Conservation (phyloP, 2,888 invertebrate genomes). For the Conchocele bisecta region DNA sequence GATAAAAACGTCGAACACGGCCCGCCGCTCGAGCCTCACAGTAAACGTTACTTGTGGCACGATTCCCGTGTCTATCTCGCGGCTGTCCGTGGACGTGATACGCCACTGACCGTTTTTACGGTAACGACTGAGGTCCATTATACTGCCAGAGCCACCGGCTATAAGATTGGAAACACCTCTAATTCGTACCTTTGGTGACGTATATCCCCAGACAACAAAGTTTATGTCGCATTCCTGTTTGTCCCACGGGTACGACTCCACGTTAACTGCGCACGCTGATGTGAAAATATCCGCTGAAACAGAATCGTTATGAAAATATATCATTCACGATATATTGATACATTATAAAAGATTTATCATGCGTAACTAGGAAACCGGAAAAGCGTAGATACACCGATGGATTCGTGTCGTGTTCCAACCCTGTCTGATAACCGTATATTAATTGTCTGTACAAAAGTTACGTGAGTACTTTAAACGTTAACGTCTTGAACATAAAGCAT, state of each 20-base stretch:
- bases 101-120: constrained; percentile 13
- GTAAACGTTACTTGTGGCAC: not conserved
- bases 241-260: constrained; percentile 30
- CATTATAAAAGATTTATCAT: too few species aligned
- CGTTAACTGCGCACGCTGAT: too few species aligned
- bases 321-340: too few species aligned
- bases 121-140: not conserved
- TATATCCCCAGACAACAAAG: constrained; percentile 22
- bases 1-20: constrained; percentile 18
- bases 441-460: too few species aligned
- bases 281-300: too few species aligned
- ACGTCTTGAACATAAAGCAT: too few species aligned
- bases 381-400: too few species aligned
- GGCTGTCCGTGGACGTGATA: not conserved
- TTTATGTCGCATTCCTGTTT: constrained; percentile 14
- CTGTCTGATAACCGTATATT: too few species aligned
- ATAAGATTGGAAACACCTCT: not conserved
- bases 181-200: not conserved
- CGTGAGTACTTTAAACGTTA: too few species aligned
- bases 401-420: too few species aligned
- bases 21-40: constrained; percentile 8
- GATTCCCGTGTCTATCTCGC: not conserved
- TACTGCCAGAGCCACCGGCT: not conserved
- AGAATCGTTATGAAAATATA: too few species aligned
- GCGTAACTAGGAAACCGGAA: too few species aligned